Conservation (phyloP, 2,888 invertebrate species). For the Tridacna gigas region DNA sequence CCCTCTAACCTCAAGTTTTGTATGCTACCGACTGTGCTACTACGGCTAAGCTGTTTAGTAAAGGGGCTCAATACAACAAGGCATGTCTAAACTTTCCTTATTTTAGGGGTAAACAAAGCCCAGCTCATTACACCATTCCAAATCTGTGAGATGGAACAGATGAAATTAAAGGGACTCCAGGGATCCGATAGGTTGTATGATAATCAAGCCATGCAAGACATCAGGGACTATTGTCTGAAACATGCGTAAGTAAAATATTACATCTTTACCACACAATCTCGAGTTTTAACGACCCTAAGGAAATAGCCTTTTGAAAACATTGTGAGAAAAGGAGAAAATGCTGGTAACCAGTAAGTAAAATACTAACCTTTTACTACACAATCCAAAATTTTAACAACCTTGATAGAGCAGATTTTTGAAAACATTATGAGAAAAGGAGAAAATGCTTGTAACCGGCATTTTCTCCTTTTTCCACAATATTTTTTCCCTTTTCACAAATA, state of each 20-base stretch:
- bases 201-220: conserved; percentile 35
- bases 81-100: background rate
- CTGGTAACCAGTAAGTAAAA: background rate
- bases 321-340: background rate
- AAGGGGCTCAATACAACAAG: too few relatives aligned
- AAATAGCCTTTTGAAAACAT: background rate
- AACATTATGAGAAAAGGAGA: too few relatives aligned
- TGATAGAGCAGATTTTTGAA: too few relatives aligned
- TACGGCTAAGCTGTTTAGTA: too few relatives aligned
- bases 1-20: too few relatives aligned
- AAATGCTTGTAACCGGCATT: background rate
- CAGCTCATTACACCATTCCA: conserved; percentile 45
- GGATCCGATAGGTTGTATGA: conserved; percentile 1
- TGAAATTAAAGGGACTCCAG: conserved; percentile 33
- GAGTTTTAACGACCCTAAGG: background rate
- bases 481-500: too few relatives aligned
- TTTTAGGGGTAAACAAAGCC: conserved; percentile 12
- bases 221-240: conserved; percentile 38
- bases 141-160: conserved; percentile 52
- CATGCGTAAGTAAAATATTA: conserved; percentile 36
- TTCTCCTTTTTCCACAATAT: background rate
- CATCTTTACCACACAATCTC: background rate
- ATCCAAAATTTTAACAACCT: too few relatives aligned
- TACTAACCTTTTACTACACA: too few relatives aligned
- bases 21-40: too few relatives aligned